Base-by-base conservation (phyloP, 37 sponge, comb jelly and placozoan species). In the Oopsacas minuta region DNA sequence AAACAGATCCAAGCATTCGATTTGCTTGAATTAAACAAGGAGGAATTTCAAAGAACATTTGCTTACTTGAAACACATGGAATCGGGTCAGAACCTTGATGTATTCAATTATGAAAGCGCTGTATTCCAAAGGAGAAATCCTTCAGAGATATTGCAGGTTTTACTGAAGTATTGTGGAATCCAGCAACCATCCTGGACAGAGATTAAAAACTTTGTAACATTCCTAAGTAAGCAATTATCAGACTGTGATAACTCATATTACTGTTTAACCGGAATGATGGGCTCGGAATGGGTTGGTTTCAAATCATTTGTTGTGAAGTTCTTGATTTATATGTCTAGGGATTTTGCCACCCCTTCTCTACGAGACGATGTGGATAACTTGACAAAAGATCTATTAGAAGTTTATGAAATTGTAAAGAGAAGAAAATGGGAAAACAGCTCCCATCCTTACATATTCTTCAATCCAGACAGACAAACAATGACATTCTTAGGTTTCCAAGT, bases 401-500 rank as follows among this genome's bases (percentile, higher is more conserved):
- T 84, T 12, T 91, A 89, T 52, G 86, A 92, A 69, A 90, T 92
- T 32, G 53, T 37, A 10, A 46, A 85, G 82, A 86, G 88, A 83
- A 84, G 69, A 37, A 25, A 28, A 0, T 92, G 92, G 92, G 92
- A 92, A 36, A 37, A 86, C n/a, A 89, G 87, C 49, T 84, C 88
- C 28, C 95, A 94, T 69, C 95, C 95, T 0, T 94, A 94, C 82
- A 83, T 94, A 0, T 94, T 94, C 87, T 94, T 94, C 88, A 92
- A 94, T 52, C 82, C 89, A 61, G 92, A 94, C 38, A 38, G 82
- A 35, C 32, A n/a, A 0, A 87, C 88, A 35, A 81, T 94, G 53
- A 89, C 95, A 10, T 94, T 94, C 84, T 84, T 94, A 8, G 95
- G 92, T 0, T 89, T 94, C 36, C 83, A 49, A 28, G 83, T 90